Base-by-base conservation (phyloP, 2,113 vertebrate species). In the Erpornis zantholeuca region DNA sequence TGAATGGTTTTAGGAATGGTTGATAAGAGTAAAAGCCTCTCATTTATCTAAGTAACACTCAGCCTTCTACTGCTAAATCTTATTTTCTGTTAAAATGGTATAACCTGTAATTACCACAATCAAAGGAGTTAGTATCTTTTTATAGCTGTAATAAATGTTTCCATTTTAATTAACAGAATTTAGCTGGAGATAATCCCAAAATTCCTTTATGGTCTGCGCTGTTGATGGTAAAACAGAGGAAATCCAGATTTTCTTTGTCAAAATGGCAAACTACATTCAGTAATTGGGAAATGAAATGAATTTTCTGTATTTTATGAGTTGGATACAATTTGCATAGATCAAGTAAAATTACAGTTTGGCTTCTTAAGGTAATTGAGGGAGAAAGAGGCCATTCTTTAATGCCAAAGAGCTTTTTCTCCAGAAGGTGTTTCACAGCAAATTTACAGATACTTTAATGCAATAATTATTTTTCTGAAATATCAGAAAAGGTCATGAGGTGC, bases 91-190 rank as follows among this genome's bases (percentile, higher is more conserved):
- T 94, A 75, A 94, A 86, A 44, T 10, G 50, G 35, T 90, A 20
- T 88, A 83, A 77, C 63, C 38, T 72, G 29, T 85, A 88, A 90
- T 96, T 87, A 61, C 54, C 33, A 49, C 61, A 47, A 7, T 80
- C 81, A 86, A 82, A 90, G 25, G 53, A 90, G 53, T 73, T 72
- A 57, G 29, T 88, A 47, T 93, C 50, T 93, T 91, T 84, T 92
- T 80, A 90, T 61, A 81, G 78, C 71, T 93, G 59, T 82, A 90
- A 65, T 90, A 88, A 88, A 86, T 68, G 66, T 63, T 88, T 90
- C 61, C 11, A 40, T 90, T 94, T 85, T 92, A 92, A 82, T 93
- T 65, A 76, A 80, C 38, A 85, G 35, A 85, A 49, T 79, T 79
- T 82, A 73, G 25, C 54, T 92, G 87, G 40, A 53, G 18, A 42